Evolutionary conservation across 2,113 vertebrate genomes (phyloP).

Genomic region (Excalfactoria chinensis): DNA sequence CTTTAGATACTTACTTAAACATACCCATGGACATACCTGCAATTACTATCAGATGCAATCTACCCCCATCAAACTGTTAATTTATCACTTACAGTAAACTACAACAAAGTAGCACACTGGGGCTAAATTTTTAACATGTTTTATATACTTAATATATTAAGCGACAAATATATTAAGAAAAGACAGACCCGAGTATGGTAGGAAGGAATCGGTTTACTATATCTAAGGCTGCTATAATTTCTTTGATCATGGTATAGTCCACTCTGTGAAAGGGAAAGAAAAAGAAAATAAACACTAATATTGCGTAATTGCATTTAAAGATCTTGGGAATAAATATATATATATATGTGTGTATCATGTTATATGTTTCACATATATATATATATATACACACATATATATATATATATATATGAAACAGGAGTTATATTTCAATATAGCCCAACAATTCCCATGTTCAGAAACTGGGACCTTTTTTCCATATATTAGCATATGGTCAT

Average conservation of each 20-base stretch:
- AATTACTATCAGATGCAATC: neutral
- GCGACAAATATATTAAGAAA: neutral
- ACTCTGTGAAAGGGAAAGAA: slow-evolving; percentile 79
- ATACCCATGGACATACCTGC: neutral
- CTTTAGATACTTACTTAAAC: neutral
- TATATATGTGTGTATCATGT: too few species aligned
- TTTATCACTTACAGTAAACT: neutral
- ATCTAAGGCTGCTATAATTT: slow-evolving; percentile 91
- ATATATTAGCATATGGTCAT: neutral
- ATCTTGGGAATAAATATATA: neutral
- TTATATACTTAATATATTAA: neutral
- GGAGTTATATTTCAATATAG: neutral
- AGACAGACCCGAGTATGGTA: slow-evolving; percentile 79
- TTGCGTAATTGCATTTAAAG: neutral
- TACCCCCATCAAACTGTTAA: neutral
- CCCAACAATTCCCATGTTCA: neutral
- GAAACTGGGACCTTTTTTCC: neutral
- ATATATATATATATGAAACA: too few species aligned
- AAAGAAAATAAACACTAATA: neutral
- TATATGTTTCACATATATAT: too few species aligned
- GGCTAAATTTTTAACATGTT: neutral
- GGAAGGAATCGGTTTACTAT: slow-evolving; percentile 82
- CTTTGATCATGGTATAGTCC: slow-evolving; percentile 93
- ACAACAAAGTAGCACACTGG: neutral
- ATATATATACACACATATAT: too few species aligned